These are phyloP conservation scores for Lophura nycthemera DNA, from an alignment of 2,113 vertebrate genomes.

Conservation along the genomic window DNA sequence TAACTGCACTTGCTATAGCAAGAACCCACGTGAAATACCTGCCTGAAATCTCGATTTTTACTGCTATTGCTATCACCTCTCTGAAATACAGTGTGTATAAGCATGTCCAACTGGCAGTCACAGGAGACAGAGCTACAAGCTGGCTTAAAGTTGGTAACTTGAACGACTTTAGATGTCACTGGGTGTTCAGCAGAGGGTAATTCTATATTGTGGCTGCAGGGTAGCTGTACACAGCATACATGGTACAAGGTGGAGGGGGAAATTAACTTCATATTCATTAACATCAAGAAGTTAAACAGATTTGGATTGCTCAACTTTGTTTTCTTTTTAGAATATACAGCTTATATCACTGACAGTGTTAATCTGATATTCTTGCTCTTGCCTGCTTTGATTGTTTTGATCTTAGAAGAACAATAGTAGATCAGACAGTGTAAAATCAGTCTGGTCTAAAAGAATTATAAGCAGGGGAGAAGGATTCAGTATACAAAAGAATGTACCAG, in stretches of 20 bases:
- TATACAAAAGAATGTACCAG: conserved; percentile 17
- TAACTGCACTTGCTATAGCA: neutral
- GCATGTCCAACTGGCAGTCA: neutral
- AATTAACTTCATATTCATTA: neutral
- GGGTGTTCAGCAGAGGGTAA: neutral
- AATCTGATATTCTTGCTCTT: neutral
- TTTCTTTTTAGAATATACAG: neutral
- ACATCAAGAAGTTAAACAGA: neutral
- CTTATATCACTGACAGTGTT: neutral
- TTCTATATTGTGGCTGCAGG: neutral
- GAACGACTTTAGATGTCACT: neutral
- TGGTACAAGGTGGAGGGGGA: neutral
- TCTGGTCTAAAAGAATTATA: neutral
- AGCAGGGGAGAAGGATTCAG: neutral
- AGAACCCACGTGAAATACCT: neutral
- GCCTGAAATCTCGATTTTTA: neutral
- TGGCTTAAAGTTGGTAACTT: neutral
- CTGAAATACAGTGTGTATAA: neutral
- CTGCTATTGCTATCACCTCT: neutral
- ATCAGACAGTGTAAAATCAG: conserved; percentile 33
- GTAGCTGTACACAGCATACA: neutral
- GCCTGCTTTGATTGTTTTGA: conserved; percentile 31
- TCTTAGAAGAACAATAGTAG: conserved; percentile 21
- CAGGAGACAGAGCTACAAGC: neutral
- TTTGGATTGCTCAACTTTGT: neutral